Percentiles rank a stretch among this genome's conserved stretches.
These are phyloP conservation scores for Elaphurus davidianus DNA, from an alignment of 2,113 vertebrate species.

Conservation along the genomic window DNA sequence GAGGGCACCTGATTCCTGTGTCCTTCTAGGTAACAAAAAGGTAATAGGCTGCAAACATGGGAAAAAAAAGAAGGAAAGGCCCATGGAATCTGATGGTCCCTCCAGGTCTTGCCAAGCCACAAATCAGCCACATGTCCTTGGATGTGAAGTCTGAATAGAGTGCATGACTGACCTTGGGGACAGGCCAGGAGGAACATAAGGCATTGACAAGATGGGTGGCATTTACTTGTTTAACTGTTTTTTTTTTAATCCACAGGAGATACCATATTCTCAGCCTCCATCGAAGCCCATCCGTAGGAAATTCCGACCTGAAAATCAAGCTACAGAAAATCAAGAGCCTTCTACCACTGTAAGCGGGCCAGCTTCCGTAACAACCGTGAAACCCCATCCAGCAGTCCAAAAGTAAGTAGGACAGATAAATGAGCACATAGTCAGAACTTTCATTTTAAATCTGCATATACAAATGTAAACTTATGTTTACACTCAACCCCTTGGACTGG, in stretches of 20 bases:
- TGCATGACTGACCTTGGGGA: background rate
- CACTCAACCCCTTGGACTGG: background rate
- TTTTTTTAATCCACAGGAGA: constrained; percentile 82
- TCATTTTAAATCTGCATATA: background rate
- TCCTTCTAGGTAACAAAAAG: background rate
- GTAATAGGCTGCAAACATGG: background rate
- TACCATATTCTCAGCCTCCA: constrained; percentile 85
- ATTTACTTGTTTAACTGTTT: background rate
- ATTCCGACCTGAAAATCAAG: constrained; percentile 87
- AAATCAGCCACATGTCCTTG: background rate
- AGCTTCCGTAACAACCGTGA: constrained; percentile 76
- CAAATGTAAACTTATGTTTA: background rate
- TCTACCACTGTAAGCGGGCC: constrained; percentile 75
- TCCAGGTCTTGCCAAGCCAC: background rate
- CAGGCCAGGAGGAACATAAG: background rate
- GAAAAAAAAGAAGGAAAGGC: background rate
- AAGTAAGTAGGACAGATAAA: constrained; percentile 82
- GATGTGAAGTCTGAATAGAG: background rate
- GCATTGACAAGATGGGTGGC: background rate
- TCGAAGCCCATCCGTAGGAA: constrained; percentile 93
- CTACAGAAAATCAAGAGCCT: constrained; percentile 84
- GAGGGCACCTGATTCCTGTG: background rate
- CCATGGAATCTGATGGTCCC: background rate
- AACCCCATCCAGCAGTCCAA: constrained; percentile 84
- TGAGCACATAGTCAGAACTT: background rate